Evolutionary conservation across 1,140 invertebrate species (phyloP).

Genomic region (Halesus radiatus): DNA sequence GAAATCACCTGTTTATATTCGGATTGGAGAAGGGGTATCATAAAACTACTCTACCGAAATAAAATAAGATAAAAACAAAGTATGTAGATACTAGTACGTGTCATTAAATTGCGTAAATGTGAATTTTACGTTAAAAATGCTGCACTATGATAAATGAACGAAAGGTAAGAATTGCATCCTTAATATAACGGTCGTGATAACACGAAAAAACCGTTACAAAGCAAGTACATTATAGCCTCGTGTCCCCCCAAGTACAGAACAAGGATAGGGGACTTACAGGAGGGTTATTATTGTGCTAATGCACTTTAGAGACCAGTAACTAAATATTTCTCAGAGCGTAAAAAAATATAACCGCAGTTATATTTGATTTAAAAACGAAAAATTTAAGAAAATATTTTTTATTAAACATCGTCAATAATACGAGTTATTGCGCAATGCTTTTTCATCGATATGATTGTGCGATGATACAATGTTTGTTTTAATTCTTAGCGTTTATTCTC

Average conservation of each 20-base stretch:
- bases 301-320: slow-evolving; percentile 6
- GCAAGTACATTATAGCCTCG: slow-evolving; percentile 7
- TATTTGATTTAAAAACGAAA: too few species aligned
- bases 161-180: neutral
- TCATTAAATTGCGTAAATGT: neutral
- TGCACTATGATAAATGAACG: neutral
- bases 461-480: too few species aligned
- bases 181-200: slow-evolving; percentile 55
- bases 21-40: neutral
- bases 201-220: slow-evolving; percentile 56
- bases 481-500: too few species aligned
- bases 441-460: too few species aligned
- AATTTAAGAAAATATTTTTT: too few species aligned
- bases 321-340: neutral
- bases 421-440: too few species aligned
- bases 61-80: too few species aligned
- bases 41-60: neutral
- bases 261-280: slow-evolving; percentile 46
- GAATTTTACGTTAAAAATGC: neutral
- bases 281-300: slow-evolving; percentile 56
- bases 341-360: too few species aligned
- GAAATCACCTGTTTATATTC: neutral
- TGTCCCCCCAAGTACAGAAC: slow-evolving; percentile 23
- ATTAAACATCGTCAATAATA: too few species aligned
- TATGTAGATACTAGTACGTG: too few species aligned